Percentiles rank a stretch among this genome's conserved stretches.
phyloP scores from a whole-genome alignment of 2,113 vertebrate genomes.

The Zosterops lateralis region DNA sequence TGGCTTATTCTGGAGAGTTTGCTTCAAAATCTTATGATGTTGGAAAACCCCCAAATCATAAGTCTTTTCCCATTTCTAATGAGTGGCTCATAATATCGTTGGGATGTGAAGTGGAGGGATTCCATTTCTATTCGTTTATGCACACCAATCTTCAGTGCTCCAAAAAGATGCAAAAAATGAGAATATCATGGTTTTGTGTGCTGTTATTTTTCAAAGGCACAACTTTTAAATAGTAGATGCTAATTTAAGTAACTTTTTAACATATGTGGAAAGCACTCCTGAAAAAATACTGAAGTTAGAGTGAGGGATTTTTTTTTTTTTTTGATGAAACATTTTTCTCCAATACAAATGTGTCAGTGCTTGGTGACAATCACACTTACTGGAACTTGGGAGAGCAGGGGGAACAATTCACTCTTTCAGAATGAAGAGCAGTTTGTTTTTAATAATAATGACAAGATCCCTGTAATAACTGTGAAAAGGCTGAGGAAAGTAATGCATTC shows the following conservation, averaged over 20 bases:
- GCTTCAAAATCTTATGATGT: neutral
- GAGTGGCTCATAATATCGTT: accelerated
- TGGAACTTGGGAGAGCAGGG: neutral
- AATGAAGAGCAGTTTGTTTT: neutral
- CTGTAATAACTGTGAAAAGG: neutral
- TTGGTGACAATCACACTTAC: neutral
- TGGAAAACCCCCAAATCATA: neutral
- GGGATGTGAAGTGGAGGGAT: neutral
- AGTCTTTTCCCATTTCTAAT: neutral
- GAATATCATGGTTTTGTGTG: neutral
- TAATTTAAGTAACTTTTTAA: neutral
- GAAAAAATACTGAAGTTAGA: neutral
- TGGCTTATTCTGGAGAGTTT: neutral
- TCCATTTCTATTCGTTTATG: neutral
- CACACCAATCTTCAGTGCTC: neutral
- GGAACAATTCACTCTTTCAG: neutral
- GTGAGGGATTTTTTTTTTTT: neutral
- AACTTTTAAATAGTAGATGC: neutral
- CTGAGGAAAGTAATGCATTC: neutral
- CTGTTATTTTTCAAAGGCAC: neutral
- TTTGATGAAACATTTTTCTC: neutral
- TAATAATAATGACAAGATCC: neutral
- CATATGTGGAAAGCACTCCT: neutral
- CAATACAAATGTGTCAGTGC: neutral
- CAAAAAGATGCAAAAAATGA: neutral